A percentile compares a stretch with the other conserved stretches of the same genome.
Conservation (phyloP, 2,888 invertebrate genomes). For the Ormyrus labotus region DNA sequence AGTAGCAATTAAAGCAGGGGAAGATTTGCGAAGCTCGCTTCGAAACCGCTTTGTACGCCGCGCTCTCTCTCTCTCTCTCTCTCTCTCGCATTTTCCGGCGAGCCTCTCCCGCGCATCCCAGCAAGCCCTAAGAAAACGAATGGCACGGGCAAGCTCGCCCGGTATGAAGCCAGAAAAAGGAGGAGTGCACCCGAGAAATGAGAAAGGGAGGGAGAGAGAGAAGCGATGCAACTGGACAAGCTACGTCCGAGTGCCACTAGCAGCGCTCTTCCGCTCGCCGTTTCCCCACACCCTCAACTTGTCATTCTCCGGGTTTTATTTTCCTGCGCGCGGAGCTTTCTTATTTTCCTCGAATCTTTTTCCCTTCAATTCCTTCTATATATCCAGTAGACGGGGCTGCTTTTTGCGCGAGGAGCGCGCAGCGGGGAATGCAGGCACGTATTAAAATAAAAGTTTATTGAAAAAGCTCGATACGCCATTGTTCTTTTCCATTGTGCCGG, state of each 20-base stretch:
- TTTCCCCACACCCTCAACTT: conserved; percentile 25
- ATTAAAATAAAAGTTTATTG: too few relatives aligned
- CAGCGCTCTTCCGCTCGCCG: conserved; percentile 41
- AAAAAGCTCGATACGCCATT: too few relatives aligned
- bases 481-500: too few relatives aligned
- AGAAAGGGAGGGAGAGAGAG: conserved; percentile 8
- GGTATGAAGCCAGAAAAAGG: conserved; percentile 30
- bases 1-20: conserved; percentile 11
- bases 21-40: conserved; percentile 29
- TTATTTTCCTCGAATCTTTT: conserved; percentile 23
- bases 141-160: conserved; percentile 34
- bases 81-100: not conserved
- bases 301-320: conserved; percentile 22
- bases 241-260: conserved; percentile 50
- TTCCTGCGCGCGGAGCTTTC: not conserved
- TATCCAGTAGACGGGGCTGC: not conserved
- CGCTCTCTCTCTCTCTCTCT: conserved; percentile 43
- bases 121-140: conserved; percentile 32
- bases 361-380: not conserved
- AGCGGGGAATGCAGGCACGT: not conserved
- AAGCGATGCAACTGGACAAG: conserved; percentile 46
- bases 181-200: conserved; percentile 1
- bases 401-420: not conserved
- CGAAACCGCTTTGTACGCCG: conserved; percentile 62
- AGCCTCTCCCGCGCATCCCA: not conserved